These are phyloP conservation scores for Aspidiotus rigidus DNA, from an alignment of 2,888 invertebrate species.

Conservation along the genomic window DNA sequence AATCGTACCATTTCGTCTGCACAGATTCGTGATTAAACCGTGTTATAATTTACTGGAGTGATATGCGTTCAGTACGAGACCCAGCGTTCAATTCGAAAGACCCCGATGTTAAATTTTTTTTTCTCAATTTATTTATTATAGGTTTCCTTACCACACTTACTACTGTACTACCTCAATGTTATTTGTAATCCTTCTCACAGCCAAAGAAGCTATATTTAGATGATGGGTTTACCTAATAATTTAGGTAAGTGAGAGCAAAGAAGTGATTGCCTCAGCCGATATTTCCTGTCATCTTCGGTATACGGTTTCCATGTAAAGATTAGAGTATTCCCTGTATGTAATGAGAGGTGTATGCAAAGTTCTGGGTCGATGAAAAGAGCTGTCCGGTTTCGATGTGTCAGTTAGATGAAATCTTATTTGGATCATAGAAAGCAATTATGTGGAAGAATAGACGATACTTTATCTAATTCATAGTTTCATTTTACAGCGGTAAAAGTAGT, in stretches of 20 bases:
- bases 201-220: slow-evolving; percentile 25
- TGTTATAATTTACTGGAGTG: slow-evolving; percentile 28
- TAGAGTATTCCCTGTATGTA: no score
- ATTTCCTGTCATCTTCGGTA: slow-evolving; percentile 15
- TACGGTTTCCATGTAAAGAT: neutral
- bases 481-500: slow-evolving; percentile 9
- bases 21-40: slow-evolving; percentile 30
- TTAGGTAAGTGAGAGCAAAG: slow-evolving; percentile 31
- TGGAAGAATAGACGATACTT: no score
- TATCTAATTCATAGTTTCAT: neutral
- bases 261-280: slow-evolving; percentile 24
- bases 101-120: slow-evolving; percentile 26
- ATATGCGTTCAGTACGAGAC: slow-evolving; percentile 28
- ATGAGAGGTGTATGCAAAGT: neutral
- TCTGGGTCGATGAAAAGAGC: neutral
- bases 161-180: slow-evolving; percentile 24
- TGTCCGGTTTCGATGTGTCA: neutral
- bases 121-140: slow-evolving; percentile 19
- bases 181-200: slow-evolving; percentile 22
- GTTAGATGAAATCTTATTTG: no score
- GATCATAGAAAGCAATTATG: no score
- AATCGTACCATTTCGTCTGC: slow-evolving; percentile 12
- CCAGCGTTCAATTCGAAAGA: slow-evolving; percentile 18
- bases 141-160: slow-evolving; percentile 17
- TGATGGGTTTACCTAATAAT: slow-evolving; percentile 33